These are phyloP conservation scores for Grapholita molesta DNA, from an alignment of 1,140 invertebrate genomes.

Conservation along the genomic window DNA sequence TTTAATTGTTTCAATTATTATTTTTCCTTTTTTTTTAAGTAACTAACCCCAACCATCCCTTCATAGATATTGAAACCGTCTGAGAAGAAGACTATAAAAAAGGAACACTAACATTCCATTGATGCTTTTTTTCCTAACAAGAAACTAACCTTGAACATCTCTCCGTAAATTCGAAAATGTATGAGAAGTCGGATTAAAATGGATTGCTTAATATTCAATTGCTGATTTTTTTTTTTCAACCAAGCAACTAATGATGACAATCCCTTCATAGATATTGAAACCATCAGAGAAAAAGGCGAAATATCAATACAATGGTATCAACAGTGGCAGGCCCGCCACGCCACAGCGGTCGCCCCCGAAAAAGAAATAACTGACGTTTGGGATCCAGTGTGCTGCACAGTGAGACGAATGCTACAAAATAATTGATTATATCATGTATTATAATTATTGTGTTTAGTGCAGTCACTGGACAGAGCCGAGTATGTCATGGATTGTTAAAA, in stretches of 20 bases:
- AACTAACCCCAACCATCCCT: constrained; percentile 6
- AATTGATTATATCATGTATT: constrained; percentile 71
- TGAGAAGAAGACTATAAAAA: constrained; percentile 12
- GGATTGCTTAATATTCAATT: constrained; percentile 4
- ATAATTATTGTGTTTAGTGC: constrained; percentile 65
- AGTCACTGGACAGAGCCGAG: constrained; percentile 65
- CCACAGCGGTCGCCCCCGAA: constrained; percentile 92
- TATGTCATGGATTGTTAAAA: constrained; percentile 53
- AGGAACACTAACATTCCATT: constrained; percentile 4
- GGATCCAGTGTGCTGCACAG: constrained; percentile 73
- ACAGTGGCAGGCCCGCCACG: constrained; percentile 89
- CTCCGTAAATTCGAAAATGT: constrained; percentile 96
- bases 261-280: constrained; percentile 91
- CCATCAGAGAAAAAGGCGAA: constrained; percentile 99
- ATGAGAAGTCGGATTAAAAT: constrained; percentile 84
- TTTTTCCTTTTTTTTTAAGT: constrained; percentile 11
- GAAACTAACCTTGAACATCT: constrained; percentile 19
- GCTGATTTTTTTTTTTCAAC: constrained; percentile 10
- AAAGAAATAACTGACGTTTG: constrained; percentile 85
- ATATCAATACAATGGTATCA: constrained; percentile 96
- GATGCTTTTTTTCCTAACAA: constrained; percentile 15
- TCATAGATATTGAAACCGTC: constrained; percentile 17
- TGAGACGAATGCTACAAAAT: constrained; percentile 74
- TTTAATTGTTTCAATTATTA: constrained; percentile 14
- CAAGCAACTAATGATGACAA: constrained; percentile 17